Base-by-base conservation (phyloP, 2,797 vertebrate genomes). In the Scolopax bukidnonensis region DNA sequence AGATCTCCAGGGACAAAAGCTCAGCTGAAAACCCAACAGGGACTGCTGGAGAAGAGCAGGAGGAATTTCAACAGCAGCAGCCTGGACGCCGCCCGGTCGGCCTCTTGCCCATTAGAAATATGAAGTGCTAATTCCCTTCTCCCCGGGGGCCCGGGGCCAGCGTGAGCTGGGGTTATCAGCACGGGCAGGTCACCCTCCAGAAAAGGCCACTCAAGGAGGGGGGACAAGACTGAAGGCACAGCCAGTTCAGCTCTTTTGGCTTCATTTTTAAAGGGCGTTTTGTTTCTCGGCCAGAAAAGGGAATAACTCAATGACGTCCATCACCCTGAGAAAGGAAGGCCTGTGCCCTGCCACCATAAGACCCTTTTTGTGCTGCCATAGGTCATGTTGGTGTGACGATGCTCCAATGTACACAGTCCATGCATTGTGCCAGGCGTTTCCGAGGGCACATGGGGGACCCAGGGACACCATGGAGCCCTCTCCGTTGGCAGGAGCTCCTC, bases 41-140 rank as follows among this genome's bases (percentile, higher is more conserved):
- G 30, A 69, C 60, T 45, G 77, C 50, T 41, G 80, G 68, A 0
- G 11, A 36, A 41, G 13, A 67, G 74, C 28, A 45, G 45, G 19
- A 45, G 45, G 45, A 45, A 45, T 45, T 45, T 45, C 43, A 10
- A 61, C 6, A 53, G 71, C 47, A 56, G 67, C n/a, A 32, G 85
- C 43, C 80, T 32, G 94, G 86, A 23, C 41, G 74, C 63, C 0
- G 1, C 38, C 38, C 1, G 33, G 24, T 56, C 3, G 2, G 36
- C 40, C 11, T 48, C 57, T 53, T 18, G 59, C 60, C 82, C 74
- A 45, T 48, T 27, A 54, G 96, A 96, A 95, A 95, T 38, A 96
- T 69, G 93, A 97, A 96, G 96, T 95, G 97, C 73, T 86, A 96
- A 90, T 95, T 97, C 95, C 97, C 84, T 61, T 60, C 57, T 82